Evolutionary conservation across 2,888 invertebrate genomes (phyloP).

Genomic region (Alviniconcha strummeri): DNA sequence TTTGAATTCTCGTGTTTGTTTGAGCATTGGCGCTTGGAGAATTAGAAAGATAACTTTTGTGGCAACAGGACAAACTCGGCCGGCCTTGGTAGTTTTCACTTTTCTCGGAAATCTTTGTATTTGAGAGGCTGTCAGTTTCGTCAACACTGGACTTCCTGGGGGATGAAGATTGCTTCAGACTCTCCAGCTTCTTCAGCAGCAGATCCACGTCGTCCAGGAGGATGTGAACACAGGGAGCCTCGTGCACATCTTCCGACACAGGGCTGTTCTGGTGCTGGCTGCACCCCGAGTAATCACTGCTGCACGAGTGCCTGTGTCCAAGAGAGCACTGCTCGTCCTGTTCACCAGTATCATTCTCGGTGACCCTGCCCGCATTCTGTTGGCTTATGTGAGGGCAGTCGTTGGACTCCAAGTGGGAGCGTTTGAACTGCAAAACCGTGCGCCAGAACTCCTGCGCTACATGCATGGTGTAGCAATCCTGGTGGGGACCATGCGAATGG

Average conservation of each 20-base stretch:
- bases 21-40: too few species aligned
- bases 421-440: background rate
- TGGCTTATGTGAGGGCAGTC: background rate
- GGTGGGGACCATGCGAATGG: background rate
- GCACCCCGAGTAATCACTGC: constrained; percentile 10
- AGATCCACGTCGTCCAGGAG: background rate
- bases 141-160: too few species aligned
- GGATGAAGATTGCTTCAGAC: background rate
- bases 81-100: too few species aligned
- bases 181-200: background rate
- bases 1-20: background rate
- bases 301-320: constrained; percentile 8
- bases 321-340: background rate
- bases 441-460: constrained; percentile 17
- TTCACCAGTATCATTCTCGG: background rate
- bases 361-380: background rate
- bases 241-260: background rate
- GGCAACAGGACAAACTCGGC: too few species aligned
- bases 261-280: background rate
- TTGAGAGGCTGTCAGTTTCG: too few species aligned
- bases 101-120: too few species aligned
- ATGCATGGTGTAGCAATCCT: background rate
- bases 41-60: too few species aligned
- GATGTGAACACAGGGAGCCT: constrained; percentile 21
- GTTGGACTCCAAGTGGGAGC: background rate